Base-by-base conservation (phyloP, 1,140 invertebrate species). In the Hypsibius dujardini region DNA sequence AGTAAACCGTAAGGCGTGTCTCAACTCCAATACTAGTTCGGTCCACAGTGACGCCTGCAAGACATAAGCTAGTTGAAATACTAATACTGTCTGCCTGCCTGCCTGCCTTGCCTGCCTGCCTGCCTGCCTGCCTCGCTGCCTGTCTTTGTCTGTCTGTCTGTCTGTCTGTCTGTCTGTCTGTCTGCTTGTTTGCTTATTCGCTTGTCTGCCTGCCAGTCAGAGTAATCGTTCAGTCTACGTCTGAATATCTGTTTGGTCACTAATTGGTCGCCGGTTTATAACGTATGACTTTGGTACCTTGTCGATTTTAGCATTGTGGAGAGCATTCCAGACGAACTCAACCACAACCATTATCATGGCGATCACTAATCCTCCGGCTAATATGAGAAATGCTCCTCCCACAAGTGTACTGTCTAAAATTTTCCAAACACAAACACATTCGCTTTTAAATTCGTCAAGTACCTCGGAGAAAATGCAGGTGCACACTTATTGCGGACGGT, bases 281-380 rank as follows among this genome's bases (percentile, higher is more conserved):
- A 67, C 12, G 42, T 42, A 15, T 45, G 45, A 7, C 42, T 15
- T 7, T 67, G 3, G 42, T 82, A 87, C 86, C 79, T 88, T 84
- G 74, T 92, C 89, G 40, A 88, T 87, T 72, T 88, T 86, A 0
- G 90, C 85, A 78, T 94, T 94, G 78, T 92, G 93, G 78, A 87
- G 89, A 0, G 92, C 92, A 79, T 95, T 93, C 89, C 90, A 95
- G 75, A 92, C 91, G 79, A 97, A 96, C 79, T 96, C 93, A 74
- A 92, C 82, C 67, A 96, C 90, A 2, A 92, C 90, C 1, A 94
- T 88, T 46, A 95, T 81, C 71, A 95, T 88, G 0, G 92, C 90
- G 28, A 94, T 79, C 0, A 89, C 89, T 47, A 96, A 81, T 0
- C 93, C 93, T 75, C 90, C 92, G 1, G 96, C 83, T 1, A 98